Percentiles rank a stretch among this genome's conserved stretches.
Conservation (phyloP, 2,888 invertebrate genomes). For the Arrhopalites spinosus region DNA sequence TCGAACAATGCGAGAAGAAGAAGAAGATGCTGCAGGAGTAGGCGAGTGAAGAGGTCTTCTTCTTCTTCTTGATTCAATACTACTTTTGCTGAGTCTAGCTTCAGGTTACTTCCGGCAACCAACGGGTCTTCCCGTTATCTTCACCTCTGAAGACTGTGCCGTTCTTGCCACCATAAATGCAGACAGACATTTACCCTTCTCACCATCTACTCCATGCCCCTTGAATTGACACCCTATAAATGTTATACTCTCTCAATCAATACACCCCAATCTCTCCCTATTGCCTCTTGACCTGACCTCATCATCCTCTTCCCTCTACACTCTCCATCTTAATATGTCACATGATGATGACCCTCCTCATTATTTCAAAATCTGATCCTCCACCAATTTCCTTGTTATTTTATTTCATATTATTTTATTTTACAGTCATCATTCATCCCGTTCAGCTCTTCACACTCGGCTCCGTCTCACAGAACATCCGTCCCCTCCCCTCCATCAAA, state of each 20-base stretch:
- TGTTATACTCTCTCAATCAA: not conserved
- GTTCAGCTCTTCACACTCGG: not conserved
- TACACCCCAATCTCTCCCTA: slow-evolving; percentile 1
- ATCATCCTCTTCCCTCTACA: slow-evolving; percentile 11
- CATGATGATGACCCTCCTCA: not conserved
- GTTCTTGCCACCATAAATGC: slow-evolving; percentile 34
- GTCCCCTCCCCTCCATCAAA: not conserved
- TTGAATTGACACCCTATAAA: slow-evolving; percentile 35
- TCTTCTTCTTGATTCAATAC: not conserved
- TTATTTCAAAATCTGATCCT: slow-evolving; percentile 18
- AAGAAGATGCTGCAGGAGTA: not conserved
- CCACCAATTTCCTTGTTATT: slow-evolving; percentile 12
- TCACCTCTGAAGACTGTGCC: slow-evolving; percentile 54
- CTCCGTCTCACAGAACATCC: not conserved
- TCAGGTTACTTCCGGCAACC: slow-evolving; percentile 45
- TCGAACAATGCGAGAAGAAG: not conserved
- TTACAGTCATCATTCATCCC: slow-evolving; percentile 6
- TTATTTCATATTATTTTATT: slow-evolving; percentile 10
- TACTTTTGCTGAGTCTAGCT: slow-evolving; percentile 19
- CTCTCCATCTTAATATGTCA: slow-evolving; percentile 1
- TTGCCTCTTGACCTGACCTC: slow-evolving; percentile 40
- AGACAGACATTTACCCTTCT: slow-evolving; percentile 2
- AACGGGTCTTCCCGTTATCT: slow-evolving; percentile 57
- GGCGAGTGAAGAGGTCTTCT: slow-evolving; percentile 7
- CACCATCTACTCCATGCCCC: slow-evolving; percentile 18